Evolutionary conservation across 2,888 invertebrate genomes (phyloP), one percentile per base, ranked within the genome.

Genomic region (Drepana falcataria): DNA sequence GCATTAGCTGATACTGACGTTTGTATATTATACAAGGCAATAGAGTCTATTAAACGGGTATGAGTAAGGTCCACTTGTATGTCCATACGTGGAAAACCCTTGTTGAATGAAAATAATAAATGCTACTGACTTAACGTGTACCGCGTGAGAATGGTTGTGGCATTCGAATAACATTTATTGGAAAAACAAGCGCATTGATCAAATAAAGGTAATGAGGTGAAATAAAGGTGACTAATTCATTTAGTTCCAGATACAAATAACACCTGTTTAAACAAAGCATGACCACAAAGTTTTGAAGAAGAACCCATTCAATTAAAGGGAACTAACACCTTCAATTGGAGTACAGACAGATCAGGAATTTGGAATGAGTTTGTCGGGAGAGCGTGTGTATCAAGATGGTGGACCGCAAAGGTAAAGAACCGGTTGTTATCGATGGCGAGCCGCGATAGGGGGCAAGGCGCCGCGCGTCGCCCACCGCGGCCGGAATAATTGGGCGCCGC

Each of bases 381-480:
- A 56, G 61, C 64, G 69, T 59, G 69, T 69, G 75, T 74, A 75
- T 73, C 74, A 70, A 72, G 74, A 71, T 76, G 75, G 73, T 67
- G 34, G 77, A 77, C 71, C 79, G 79, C 85, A 87, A 85, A 86
- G 85, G 87, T 87, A 87, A 59, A 65, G 77, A 82, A 88, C 89
- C 87, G 88, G 88, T 87, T 84, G 71, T 82, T 82, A 87, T 87
- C 87, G 90, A 91, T 91, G 88, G 87, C 86, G 79, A 83, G 85
- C 79, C 81, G 82, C 85, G 89, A 90, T 90, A 89, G 79, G 85
- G 81, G 80, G 80, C 49, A 40, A 40, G 49, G 40, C 79, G 74
- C 74, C 88, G 88, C 89, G 88, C 87, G 83, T 73, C 85, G 85
- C 83, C 87, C 88, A 82, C 86, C 86, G 87, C 85, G 75, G 79